Base-by-base conservation (phyloP, 2,888 invertebrate species). In the Tortricodes alternella region DNA sequence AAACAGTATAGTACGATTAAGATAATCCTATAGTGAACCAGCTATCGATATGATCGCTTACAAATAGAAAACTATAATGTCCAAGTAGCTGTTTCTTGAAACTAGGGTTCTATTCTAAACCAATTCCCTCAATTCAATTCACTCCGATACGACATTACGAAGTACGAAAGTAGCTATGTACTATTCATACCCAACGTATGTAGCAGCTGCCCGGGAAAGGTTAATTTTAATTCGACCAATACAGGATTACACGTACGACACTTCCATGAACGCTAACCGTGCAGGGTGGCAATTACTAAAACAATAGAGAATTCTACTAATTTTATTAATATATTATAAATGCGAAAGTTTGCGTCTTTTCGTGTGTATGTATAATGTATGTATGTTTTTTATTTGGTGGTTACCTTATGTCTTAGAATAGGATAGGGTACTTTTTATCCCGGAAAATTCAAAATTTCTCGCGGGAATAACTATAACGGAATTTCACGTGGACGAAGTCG, bases 221-320 rank as follows among this genome's bases (percentile, higher is more conserved):
- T 49, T 49, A 60, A 76, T 71, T 75, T 70, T 70, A 74, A 74
- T 76, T 74, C 67, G 67, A 65, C 67, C 63, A 70, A 71, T 53
- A 53, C 49, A 68, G 66, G 65, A 65, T 66, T 59, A 64, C 59
- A 48, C 53, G 21, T 61, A 49, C 64, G 62, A 60, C 58, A 68
- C 63, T 63, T 49, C 41, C 35, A 43, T 18, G 8, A 9, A 23
- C 23, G 27, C 21, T 35, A 21, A 43, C 48, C 11, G 27, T 55
- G 43, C 48, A 16, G 41, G 46, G 48, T 18, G 46, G 53, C 48
- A 55, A 55, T 55, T 55, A 55, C 41, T 29, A 35, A 41, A 49
- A 35, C 55, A 8, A 48, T 55, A 43, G 43, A 55, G 41, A 48
- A 43, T 55, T 43, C 43, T 27, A 35, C 55, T 13, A 27, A 34